A percentile compares a stretch with the other conserved stretches of the same genome.
These are phyloP conservation scores for Morinoia aosen DNA, from an alignment of 2,888 invertebrate species.

Conservation along the genomic window DNA sequence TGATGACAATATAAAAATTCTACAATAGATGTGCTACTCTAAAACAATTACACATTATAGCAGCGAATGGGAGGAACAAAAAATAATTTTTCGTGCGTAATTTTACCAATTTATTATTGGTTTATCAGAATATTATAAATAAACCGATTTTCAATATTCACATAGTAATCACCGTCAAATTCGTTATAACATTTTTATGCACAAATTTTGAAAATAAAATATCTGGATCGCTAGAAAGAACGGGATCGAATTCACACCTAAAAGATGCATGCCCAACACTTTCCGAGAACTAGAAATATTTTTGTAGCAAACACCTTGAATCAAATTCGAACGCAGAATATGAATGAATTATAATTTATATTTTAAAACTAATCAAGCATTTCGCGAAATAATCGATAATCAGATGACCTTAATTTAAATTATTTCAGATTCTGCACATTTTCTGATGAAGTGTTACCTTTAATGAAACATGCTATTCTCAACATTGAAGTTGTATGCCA, in stretches of 20 bases:
- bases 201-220: not conserved
- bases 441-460: not conserved
- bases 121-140: too few relatives aligned
- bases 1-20: too few relatives aligned
- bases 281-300: too few relatives aligned
- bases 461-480: not conserved
- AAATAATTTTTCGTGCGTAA: too few relatives aligned
- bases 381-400: not conserved
- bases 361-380: not conserved
- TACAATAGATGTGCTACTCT: too few relatives aligned
- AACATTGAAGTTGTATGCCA: not conserved
- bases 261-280: too few relatives aligned
- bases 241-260: too few relatives aligned
- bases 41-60: too few relatives aligned
- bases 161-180: not conserved
- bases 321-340: not conserved
- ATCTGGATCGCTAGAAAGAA: too few relatives aligned
- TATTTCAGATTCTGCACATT: not conserved
- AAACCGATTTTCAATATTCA: too few relatives aligned
- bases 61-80: too few relatives aligned
- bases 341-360: not conserved
- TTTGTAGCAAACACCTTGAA: not conserved
- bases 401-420: not conserved
- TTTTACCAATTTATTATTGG: too few relatives aligned
- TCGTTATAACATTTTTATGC: not conserved